Percentiles rank a stretch among this genome's conserved stretches.
Conservation (phyloP, 2,113 vertebrate genomes). For the Crocuta crocuta region DNA sequence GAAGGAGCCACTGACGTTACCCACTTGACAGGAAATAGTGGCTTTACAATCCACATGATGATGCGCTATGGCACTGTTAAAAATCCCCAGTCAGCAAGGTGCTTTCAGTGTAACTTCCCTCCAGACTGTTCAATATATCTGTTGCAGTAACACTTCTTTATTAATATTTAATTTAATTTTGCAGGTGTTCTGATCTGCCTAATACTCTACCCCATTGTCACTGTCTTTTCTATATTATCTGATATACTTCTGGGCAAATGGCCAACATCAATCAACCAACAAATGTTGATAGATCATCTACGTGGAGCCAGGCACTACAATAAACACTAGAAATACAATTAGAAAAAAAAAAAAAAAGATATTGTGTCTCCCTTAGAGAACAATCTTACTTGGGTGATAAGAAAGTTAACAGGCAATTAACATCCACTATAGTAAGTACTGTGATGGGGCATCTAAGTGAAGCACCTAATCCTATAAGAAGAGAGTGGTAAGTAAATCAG, state of each 20-base stretch:
- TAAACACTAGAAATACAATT: neutral
- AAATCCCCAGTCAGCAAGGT: neutral
- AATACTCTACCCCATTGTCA: neutral
- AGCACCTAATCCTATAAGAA: neutral
- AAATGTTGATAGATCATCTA: neutral
- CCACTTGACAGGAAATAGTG: neutral
- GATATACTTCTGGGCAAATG: neutral
- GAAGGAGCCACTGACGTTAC: neutral
- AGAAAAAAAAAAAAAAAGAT: neutral
- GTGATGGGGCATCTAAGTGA: neutral
- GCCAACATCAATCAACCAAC: neutral
- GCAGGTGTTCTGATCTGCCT: neutral
- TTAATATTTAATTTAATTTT: slow-evolving; percentile 43
- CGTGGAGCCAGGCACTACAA: neutral
- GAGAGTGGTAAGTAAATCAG: neutral
- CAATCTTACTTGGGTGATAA: neutral
- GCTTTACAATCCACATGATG: neutral
- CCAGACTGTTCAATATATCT: neutral
- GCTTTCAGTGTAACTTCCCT: neutral
- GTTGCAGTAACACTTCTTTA: neutral
- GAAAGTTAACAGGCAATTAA: neutral
- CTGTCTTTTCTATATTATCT: neutral
- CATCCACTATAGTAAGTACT: neutral
- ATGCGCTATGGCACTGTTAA: neutral
- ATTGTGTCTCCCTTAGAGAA: neutral